These are phyloP conservation scores for Anodontia alba DNA, from an alignment of 2,888 invertebrate species.

Conservation along the genomic window DNA sequence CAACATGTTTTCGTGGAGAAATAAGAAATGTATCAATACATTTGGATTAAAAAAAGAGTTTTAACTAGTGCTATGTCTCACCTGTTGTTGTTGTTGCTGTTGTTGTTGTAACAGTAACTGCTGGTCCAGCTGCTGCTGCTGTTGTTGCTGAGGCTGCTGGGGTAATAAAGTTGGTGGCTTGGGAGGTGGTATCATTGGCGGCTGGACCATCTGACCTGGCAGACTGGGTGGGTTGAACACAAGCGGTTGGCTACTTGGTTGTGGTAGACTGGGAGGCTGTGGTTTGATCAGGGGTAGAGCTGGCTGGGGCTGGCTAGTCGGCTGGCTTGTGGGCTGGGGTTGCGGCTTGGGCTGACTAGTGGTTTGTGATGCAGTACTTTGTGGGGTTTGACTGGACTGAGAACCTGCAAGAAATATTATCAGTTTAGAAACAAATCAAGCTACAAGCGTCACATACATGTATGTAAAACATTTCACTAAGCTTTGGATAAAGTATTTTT, in stretches of 20 bases:
- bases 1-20: too few relatives aligned
- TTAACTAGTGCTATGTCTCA: too few relatives aligned
- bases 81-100: too few relatives aligned
- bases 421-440: too few relatives aligned
- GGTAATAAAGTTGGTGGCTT: slow-evolving; percentile 51
- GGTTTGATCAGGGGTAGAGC: slow-evolving; percentile 52
- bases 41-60: too few relatives aligned
- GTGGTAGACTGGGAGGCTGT: slow-evolving; percentile 27
- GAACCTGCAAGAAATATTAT: slow-evolving; percentile 33
- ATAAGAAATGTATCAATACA: too few relatives aligned
- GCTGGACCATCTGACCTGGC: slow-evolving; percentile 11
- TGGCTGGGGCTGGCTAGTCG: slow-evolving; percentile 37
- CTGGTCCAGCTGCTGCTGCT: slow-evolving; percentile 34
- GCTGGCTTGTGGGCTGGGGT: slow-evolving; percentile 26
- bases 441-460: too few relatives aligned
- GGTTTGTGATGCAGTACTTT: slow-evolving; percentile 23
- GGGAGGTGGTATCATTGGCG: slow-evolving; percentile 33
- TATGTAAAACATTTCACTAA: too few relatives aligned
- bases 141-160: slow-evolving; percentile 72
- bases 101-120: neutral
- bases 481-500: too few relatives aligned
- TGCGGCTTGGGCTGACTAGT: slow-evolving; percentile 17
- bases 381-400: slow-evolving; percentile 49
- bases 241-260: neutral
- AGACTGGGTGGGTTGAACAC: slow-evolving; percentile 30